Base-by-base conservation (phyloP, 2,888 invertebrate species). In the Amblyteles armatorius region DNA sequence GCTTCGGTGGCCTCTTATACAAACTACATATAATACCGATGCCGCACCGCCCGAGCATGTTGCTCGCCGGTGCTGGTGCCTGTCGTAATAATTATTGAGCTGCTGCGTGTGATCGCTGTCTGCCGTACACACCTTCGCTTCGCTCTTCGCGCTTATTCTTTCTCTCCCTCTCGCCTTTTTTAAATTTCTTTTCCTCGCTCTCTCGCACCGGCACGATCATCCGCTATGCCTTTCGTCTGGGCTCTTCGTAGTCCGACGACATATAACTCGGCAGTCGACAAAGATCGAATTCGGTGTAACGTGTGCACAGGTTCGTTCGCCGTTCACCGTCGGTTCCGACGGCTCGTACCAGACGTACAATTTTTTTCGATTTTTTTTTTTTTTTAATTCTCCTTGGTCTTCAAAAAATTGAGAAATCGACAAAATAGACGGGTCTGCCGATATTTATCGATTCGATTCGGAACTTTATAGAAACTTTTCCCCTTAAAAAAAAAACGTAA, bases 31-130 rank as follows among this genome's bases (percentile, higher is more conserved):
- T 68, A 55, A 74, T 72, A 72, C 71, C 9, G n/a, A 26, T 22
- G 40, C 36, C 40, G 50, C 67, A 55, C 65, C 82, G 76, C 26
- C 71, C 74, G 71, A 40, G 73, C 55, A 72, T 83, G 77, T 71
- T 71, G 82, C 72, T 67, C 73, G 76, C 26, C 29, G 55, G 79
- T 22, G 22, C 22, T 76, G 67, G 72, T 73, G 63, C 50, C 85
- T 83, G 85, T 85, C 85, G 85, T 72, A 85, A 85, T 77, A 85
- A 85, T 85, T 82, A 85, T 85, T 82, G 79, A 79, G 67, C 82
- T 77, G 85, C 79, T 82, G 71, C 79, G 76, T 73, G 67, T 73
- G 76, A 80, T 83, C 77, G 83, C 85, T 69, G 85, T 85, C 83
- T 85, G 83, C 77, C 60, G 71, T 67, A 60, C 76, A 79, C 85